phyloP scores from a whole-genome alignment of 92 coral and sea anemone species.

The Parazoanthus atlanticus region DNA sequence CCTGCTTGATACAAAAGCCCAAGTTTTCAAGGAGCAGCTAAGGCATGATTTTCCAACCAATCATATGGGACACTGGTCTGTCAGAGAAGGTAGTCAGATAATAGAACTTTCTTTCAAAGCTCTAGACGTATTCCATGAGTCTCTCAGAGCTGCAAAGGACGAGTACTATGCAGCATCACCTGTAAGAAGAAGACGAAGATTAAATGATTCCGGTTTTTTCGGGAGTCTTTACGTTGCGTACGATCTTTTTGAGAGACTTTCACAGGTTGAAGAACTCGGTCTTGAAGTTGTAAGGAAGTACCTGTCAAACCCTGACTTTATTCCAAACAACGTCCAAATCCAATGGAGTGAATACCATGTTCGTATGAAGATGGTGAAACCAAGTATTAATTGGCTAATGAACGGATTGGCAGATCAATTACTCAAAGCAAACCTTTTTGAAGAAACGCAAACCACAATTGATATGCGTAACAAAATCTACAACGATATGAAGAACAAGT shows the following conservation, averaged over 20 bases:
- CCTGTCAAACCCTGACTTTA: not conserved
- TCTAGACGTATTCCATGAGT: conserved; percentile 27
- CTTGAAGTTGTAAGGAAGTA: conserved; percentile 18
- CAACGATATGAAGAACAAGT: conserved; percentile 41
- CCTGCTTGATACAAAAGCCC: conserved; percentile 48
- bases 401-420: conserved; percentile 33
- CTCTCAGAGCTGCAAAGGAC: conserved; percentile 33
- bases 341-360: not conserved
- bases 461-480: conserved; percentile 43
- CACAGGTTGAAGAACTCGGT: conserved; percentile 31
- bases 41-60: conserved; percentile 27
- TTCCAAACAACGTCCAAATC: conserved; percentile 1
- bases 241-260: conserved; percentile 43
- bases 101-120: conserved; percentile 43
- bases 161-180: conserved; percentile 2
- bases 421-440: conserved; percentile 29
- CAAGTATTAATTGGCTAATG: conserved; percentile 13
- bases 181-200: not conserved
- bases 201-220: conserved; percentile 34
- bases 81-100: conserved; percentile 31
- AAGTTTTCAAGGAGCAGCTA: conserved; percentile 37
- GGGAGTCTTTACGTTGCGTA: conserved; percentile 37
- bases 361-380: conserved; percentile 18
- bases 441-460: conserved; percentile 32
- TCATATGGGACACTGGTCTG: not conserved